A percentile compares a stretch with the other conserved stretches of the same genome.
Conservation (phyloP, 2,888 invertebrate genomes). For the Drosophila fulvimacula region DNA sequence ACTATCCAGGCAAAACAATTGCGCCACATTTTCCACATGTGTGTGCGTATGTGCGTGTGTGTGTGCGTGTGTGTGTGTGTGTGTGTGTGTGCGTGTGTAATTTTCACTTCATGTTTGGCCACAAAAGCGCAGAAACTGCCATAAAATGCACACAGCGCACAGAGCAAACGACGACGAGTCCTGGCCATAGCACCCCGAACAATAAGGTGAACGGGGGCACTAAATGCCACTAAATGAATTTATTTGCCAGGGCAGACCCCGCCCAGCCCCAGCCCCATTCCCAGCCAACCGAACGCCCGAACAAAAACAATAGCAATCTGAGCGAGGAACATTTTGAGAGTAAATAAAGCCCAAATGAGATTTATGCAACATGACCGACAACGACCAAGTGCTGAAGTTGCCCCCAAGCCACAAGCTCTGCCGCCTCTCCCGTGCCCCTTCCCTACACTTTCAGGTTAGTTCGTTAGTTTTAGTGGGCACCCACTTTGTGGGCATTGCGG, state of each 20-base stretch:
- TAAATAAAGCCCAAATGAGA: conserved; percentile 82
- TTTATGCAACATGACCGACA: conserved; percentile 81
- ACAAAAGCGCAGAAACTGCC: conserved; percentile 79
- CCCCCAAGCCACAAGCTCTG: conserved; percentile 47
- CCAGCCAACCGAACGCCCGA: not conserved
- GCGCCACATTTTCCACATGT: conserved; percentile 63
- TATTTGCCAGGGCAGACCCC: conserved; percentile 64
- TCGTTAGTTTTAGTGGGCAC: conserved; percentile 78
- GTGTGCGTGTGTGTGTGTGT: conserved; percentile 50
- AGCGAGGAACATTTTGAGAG: conserved; percentile 75
- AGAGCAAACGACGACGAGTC: conserved; percentile 25
- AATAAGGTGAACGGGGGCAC: conserved; percentile 81
- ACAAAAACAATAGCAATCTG: conserved; percentile 57
- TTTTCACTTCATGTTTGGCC: conserved; percentile 81
- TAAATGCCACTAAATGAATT: conserved; percentile 83
- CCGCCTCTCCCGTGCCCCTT: conserved; percentile 2
- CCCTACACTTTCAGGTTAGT: conserved; percentile 42
- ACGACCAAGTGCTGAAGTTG: conserved; percentile 80
- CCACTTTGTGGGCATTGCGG: conserved; percentile 74
- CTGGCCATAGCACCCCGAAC: conserved; percentile 63
- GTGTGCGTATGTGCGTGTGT: conserved; percentile 37
- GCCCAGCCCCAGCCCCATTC: not conserved
- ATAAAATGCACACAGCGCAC: conserved; percentile 75
- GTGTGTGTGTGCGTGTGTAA: conserved; percentile 58
- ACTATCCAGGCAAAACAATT: conserved; percentile 67